phyloP scores from a whole-genome alignment of 2,888 invertebrate genomes.

The Stegana nigrithorax region DNA sequence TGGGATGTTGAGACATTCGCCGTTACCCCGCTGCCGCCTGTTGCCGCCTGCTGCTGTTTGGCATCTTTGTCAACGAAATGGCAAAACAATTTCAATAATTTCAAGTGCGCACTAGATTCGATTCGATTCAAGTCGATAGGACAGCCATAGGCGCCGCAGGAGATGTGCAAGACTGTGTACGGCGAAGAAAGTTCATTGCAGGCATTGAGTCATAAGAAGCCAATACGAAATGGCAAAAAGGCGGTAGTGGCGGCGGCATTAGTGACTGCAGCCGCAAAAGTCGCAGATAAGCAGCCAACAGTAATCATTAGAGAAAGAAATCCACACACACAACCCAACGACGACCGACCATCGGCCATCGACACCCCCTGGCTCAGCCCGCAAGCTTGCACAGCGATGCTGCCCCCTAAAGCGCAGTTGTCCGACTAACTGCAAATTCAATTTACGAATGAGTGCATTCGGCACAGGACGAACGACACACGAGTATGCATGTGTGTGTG shows the following conservation, averaged over 20 bases:
- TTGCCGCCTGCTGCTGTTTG: neutral
- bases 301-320: slow-evolving; percentile 44
- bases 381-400: neutral
- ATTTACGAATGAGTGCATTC: slow-evolving; percentile 47
- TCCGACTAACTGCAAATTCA: slow-evolving; percentile 49
- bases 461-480: too few relatives aligned
- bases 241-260: neutral
- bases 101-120: slow-evolving; percentile 61
- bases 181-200: too few relatives aligned
- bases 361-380: neutral
- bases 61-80: slow-evolving; percentile 25
- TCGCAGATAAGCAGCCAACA: slow-evolving; percentile 29
- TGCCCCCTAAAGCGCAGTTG: neutral
- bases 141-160: too few relatives aligned
- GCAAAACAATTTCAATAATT: slow-evolving; percentile 62
- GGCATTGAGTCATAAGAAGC: slow-evolving; percentile 46
- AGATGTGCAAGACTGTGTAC: too few relatives aligned
- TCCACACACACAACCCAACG: too few relatives aligned
- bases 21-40: neutral
- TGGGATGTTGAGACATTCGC: slow-evolving; percentile 15
- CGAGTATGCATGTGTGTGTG: too few relatives aligned
- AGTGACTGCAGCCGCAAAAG: slow-evolving; percentile 42
- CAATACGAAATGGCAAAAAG: slow-evolving; percentile 53
- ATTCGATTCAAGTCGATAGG: slow-evolving; percentile 15
- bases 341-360: neutral